Evolutionary conservation across 2,888 invertebrate genomes (phyloP), one percentile per base, ranked within the genome.

Genomic region (Blastobasis lacticolella): DNA sequence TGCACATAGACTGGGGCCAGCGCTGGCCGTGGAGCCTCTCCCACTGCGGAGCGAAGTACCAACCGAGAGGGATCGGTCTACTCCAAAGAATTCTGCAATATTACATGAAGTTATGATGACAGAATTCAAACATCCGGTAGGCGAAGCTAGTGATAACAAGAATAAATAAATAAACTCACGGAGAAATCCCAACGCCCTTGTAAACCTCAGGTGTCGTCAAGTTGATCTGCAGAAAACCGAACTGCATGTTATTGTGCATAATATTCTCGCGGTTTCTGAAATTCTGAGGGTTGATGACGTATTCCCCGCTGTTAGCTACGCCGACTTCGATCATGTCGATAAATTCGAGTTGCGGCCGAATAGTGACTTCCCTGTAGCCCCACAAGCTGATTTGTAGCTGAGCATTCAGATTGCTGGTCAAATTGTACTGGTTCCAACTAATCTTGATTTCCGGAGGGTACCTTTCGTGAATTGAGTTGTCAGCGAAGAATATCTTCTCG

Each of bases 21-120:
- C 92, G 90, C 5, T 78, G 73, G 0, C 98, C 98, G 63, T 94
- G 92, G 48, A 91, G 75, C 10, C 92, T 87, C 71, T 95, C 93
- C 97, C 97, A 98, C 76, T 97, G 97, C 0, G 94, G 92, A 0
- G 91, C 91, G 72, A 97, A 97, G 75, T 97, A 98, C 97, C 97
- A 98, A 1, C 91, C 96, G 8, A 98, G 83, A 2, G 98, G 97
- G 58, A 98, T 94, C 0, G 97, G 97, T 53, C 93, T 91, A 69
- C 96, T 96, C 97, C 97, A 98, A 8, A 98, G 88, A 0, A 94
- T 90, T 0, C 91, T 91, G 69, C 43, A 60, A 66, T 53, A 45
- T 10, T 43, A 45, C 41, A 40, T 5, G 9, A 48, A 46, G 49
- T 23, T 23, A 23, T 23, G 23, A 23, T 23, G 23, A 23, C 23